Percentiles rank a stretch among this genome's conserved stretches.
Evolutionary conservation across 2,113 vertebrate genomes (phyloP).

Genomic region (Eulacestoma nigropectus): DNA sequence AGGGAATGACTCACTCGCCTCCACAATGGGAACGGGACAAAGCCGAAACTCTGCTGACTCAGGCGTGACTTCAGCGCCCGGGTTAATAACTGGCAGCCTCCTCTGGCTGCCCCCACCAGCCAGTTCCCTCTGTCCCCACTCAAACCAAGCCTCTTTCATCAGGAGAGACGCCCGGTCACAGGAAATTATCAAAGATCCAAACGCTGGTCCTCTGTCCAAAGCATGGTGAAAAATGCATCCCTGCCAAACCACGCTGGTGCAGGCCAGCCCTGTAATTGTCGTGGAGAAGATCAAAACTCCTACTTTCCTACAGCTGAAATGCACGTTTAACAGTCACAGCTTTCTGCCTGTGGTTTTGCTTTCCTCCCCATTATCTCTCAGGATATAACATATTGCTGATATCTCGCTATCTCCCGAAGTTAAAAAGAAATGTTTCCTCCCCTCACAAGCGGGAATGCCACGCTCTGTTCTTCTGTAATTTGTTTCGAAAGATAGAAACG

Average conservation of each 20-base stretch:
- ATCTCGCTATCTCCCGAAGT: neutral
- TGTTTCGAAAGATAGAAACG: neutral
- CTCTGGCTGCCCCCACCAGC: neutral
- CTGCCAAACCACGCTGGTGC: neutral
- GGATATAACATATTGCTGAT: neutral
- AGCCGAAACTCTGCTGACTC: constrained; percentile 67
- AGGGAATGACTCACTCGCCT: constrained; percentile 24
- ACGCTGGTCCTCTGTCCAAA: neutral
- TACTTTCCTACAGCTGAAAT: neutral
- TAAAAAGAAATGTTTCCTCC: neutral
- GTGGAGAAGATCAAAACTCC: neutral
- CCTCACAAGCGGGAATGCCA: neutral
- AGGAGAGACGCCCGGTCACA: neutral
- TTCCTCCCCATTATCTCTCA: neutral
- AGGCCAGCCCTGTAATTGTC: neutral
- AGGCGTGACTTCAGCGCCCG: constrained; percentile 1
- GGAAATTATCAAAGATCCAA: neutral
- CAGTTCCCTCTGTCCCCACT: neutral
- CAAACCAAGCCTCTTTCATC: neutral
- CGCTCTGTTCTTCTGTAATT: neutral
- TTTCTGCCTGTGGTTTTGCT: neutral
- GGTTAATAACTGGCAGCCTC: neutral
- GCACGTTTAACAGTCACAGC: neutral
- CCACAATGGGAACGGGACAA: constrained; percentile 40
- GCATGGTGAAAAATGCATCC: neutral